Evolutionary conservation across 2,797 vertebrate species (phyloP), one percentile per base, ranked within the genome.

Genomic region (Enteromius paludinosus): DNA sequence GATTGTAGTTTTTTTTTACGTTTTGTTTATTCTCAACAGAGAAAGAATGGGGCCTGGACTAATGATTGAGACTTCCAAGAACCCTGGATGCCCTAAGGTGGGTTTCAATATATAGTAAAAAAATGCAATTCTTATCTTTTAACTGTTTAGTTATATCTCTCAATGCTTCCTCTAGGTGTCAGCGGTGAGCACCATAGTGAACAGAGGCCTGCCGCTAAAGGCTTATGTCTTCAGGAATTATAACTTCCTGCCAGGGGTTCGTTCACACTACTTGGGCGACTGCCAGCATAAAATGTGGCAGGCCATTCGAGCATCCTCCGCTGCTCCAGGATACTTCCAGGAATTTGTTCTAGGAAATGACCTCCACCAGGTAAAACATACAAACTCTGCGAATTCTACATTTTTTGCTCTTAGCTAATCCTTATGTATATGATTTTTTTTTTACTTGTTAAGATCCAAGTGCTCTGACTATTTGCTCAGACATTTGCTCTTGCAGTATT

Each of bases 261-360:
- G 96, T 83, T 98, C 97, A 66, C 97, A 97, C 91, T 95, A 95
- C 91, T 90, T 92, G 30, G 95, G 98, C 88, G 94, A 97, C 91
- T 99, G 97, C 93, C 96, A 96, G 70, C 95, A 98, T 87, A 97
- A 97, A 89, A 94, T 98, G 90, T 99, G 98, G 98, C 95, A 99
- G 87, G 97, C 97, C 35, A 97, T 99, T 84, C 91, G 97, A 90
- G 98, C 98, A 78, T 99, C 97, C 0, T 99, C 98, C 30, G 97
- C 98, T 25, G 97, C 98, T 23, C 97, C 97, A 0, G 98, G 97
- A 38, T 99, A 98, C 93, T 99, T 99, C 90, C 96, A 98, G 88
- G 98, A 99, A 84, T 98, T 95, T 85, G 92, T 95, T 1, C 85
- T 99, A 85, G 97, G 96, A 84, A 96, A 93, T 11, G 96, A 98